Evolutionary conservation across 2,888 invertebrate genomes (phyloP), one percentile per base, ranked within the genome.

Genomic region (Chrysolina oricalcia): DNA sequence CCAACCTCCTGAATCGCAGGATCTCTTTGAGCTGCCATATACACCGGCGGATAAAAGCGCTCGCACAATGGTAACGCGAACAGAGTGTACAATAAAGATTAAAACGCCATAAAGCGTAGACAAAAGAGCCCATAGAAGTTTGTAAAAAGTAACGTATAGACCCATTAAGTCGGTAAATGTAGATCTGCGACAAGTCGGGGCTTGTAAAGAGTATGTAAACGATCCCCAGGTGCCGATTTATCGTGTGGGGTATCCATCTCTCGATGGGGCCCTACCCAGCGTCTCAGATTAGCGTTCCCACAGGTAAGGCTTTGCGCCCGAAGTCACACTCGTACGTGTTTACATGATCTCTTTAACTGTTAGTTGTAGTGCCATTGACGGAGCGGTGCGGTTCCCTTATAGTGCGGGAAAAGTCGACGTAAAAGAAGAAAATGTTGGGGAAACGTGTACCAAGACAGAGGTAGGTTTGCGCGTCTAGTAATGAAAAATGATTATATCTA

Each of bases 161-260:
- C 77, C 81, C 82, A 83, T 82, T 83, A 83, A 65, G 78, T 81
- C 75, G 77, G 80, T 81, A 78, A 82, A 83, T 83, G 83, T 82
- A 77, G 80, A 81, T 81, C 83, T 81, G 79, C 75, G 78, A 80
- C 76, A 77, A 75, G 77, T 72, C 69, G 76, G 67, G 67, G 70
- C 77, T 77, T 77, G 76, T 78, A 69, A 78, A 75, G 72, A 71
- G 76, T 78, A 81, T 80, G 81, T 81, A 79, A 78, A 79, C 76
- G 77, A 78, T 81, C 81, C 82, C 81, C 62, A 46, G 80, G 70
- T 70, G 78, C 68, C 78, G 76, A 82, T 82, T 83, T 79, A 80
- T 81, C 82, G 82, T 83, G 83, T 82, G 83, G 82, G 83, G 83
- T 78, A 80, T 76, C 53, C 40, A 8, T 59, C 59, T 68, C 68